phyloP scores from a whole-genome alignment of 1,140 invertebrate genomes.

The Cotesia chilonis region DNA sequence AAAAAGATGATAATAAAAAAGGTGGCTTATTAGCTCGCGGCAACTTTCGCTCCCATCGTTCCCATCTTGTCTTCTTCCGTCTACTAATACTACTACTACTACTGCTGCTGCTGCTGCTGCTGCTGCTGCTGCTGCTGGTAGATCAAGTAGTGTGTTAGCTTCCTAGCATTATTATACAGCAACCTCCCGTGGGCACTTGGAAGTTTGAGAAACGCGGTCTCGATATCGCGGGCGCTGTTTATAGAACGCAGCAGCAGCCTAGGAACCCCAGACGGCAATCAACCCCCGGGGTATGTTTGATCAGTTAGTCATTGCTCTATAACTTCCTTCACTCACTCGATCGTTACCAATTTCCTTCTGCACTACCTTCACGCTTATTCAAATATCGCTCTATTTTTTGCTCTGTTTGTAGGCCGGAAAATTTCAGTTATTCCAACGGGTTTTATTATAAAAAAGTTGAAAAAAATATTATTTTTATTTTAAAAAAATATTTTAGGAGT shows the following conservation, averaged over 20 bases:
- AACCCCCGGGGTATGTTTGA: conserved; percentile 48
- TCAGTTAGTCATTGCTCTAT: conserved; percentile 52
- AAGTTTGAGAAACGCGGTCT: conserved; percentile 39
- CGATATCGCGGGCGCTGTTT: conserved; percentile 47
- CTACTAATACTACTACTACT: background rate
- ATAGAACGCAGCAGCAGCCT: conserved; percentile 36
- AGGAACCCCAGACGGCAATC: conserved; percentile 37
- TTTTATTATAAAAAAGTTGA: too few species aligned
- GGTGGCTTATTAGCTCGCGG: conserved; percentile 11
- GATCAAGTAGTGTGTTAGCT: background rate
- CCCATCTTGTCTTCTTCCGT: background rate
- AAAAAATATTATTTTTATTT: too few species aligned
- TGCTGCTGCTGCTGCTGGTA: background rate
- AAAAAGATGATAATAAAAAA: background rate
- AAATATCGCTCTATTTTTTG: background rate
- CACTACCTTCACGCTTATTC: background rate
- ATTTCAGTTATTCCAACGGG: too few species aligned
- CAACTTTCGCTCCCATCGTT: conserved; percentile 4
- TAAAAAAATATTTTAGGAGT: too few species aligned
- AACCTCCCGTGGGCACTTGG: conserved; percentile 22
- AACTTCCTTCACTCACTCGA: conserved; percentile 23
- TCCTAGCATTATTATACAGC: background rate
- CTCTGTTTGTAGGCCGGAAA: too few species aligned
- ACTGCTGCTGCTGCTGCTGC: background rate
- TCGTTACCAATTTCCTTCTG: background rate